A percentile compares a stretch with the other conserved stretches of the same genome.
Conservation (phyloP, 1,140 invertebrate species). For the Ostrea denselamellosa region DNA sequence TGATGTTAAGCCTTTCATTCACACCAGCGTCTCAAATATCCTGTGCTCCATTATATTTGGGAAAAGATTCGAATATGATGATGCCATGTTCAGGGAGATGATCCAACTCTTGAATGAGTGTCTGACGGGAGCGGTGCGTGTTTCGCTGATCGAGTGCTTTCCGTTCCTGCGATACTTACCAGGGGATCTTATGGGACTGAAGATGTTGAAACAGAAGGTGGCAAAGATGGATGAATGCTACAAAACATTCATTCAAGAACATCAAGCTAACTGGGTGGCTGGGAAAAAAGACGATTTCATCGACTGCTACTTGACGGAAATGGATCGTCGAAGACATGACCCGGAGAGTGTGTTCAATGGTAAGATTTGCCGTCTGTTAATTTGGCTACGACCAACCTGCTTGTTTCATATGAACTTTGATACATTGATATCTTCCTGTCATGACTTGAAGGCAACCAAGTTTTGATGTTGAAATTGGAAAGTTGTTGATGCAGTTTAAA, state of each 20-base stretch:
- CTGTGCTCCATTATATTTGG: constrained; percentile 27
- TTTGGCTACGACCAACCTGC: no score
- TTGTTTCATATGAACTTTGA: no score
- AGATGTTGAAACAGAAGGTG: not conserved
- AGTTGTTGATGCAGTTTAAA: no score
- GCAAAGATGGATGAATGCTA: not conserved
- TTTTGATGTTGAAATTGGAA: no score
- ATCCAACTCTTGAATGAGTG: not conserved
- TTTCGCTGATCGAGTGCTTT: not conserved
- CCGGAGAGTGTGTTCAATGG: not conserved
- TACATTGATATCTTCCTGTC: no score
- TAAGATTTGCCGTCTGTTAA: not conserved
- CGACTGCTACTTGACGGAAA: constrained; percentile 42
- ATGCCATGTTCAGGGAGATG: not conserved
- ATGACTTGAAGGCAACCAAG: no score
- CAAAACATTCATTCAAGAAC: constrained; percentile 35
- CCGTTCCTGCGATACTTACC: not conserved
- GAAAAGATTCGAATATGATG: not conserved
- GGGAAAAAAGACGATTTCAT: constrained; percentile 40
- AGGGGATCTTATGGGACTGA: not conserved
- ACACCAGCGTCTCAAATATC: not conserved
- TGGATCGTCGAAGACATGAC: not conserved
- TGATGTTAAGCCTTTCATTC: not conserved
- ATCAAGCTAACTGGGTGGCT: not conserved
- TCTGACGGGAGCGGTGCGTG: not conserved